Evolutionary conservation across 2,113 vertebrate genomes (phyloP).

Genomic region (Archocentrus centrarchus): DNA sequence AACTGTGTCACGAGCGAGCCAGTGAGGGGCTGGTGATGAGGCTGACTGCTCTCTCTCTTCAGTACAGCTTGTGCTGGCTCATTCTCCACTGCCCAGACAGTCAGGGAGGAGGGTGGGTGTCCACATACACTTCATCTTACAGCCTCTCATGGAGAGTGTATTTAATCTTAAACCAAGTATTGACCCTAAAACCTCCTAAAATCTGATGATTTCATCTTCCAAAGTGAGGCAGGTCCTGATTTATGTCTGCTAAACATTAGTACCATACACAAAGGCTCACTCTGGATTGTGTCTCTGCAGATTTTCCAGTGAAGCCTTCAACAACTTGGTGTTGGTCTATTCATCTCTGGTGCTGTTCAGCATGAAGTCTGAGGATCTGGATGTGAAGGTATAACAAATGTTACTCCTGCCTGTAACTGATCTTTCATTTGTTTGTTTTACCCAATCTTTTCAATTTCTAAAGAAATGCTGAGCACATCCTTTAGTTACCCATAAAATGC

Average conservation of each 20-base stretch:
- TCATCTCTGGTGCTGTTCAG: constrained; percentile 84
- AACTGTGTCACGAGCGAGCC: constrained; percentile 82
- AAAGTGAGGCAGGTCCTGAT: neutral
- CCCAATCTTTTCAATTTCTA: too few species aligned
- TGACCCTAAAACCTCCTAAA: too few species aligned
- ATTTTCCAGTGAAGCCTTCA: constrained; percentile 83
- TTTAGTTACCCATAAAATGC: too few species aligned
- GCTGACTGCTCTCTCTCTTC: constrained; percentile 88
- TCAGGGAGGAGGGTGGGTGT: constrained; percentile 67
- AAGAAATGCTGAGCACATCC: neutral
- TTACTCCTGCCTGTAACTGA: neutral
- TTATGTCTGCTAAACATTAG: neutral
- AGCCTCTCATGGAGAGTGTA: neutral
- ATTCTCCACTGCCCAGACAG: constrained; percentile 83
- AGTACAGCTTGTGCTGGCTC: constrained; percentile 91
- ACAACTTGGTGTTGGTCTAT: constrained; percentile 87
- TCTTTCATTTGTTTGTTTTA: neutral
- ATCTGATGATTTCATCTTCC: neutral
- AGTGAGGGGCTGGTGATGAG: constrained; percentile 85
- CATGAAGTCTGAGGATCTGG: constrained; percentile 86
- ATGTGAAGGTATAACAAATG: constrained; percentile 86
- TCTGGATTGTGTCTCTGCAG: constrained; percentile 54
- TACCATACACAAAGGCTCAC: neutral
- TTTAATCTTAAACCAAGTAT: neutral
- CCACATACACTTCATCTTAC: neutral